Base-by-base conservation (phyloP, 2,113 vertebrate genomes). In the Balaenoptera acutorostrata region DNA sequence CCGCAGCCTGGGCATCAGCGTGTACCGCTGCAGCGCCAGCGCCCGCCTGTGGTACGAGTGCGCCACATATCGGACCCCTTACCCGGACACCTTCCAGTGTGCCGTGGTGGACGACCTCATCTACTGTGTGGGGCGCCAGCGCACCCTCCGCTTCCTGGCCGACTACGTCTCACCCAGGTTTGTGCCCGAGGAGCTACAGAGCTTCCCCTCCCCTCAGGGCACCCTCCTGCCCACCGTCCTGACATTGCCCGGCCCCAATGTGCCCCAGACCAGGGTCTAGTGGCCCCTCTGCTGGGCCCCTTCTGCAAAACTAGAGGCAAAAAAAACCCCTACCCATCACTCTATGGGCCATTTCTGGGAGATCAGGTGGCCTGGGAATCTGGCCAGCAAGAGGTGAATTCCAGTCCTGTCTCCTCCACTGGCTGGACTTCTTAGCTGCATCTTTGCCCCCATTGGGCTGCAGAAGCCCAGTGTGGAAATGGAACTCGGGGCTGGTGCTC, bases 21-120 rank as follows among this genome's bases (percentile, higher is more conserved):
- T 99, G 74, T 98, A 99, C 96, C 99, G 99, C 83, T 99, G 99
- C 91, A 98, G 99, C 0, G 96, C 98, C 7, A 98, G 98, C 90
- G 98, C 99, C 46, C 97, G 98, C n/a, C 98, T 99, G 8, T 99
- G 99, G 99, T 99, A 99, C 0, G 98, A 99, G 98, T 99, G 99
- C 7, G 99, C 98, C 85, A 68, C 98, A 1, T 97, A 95, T 18
- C 82, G 98, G 8, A 80, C 98, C 2, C 83, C 96, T 0, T 96
- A 97, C 90, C 99, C 98, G 0, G 91, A 99, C 0, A 27, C 98
- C 59, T 99, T 99, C 98, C 99, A 98, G 96, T 99, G 99, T 0
- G 96, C 99, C 0, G 97, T 97, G 0, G 95, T 99, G 96, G 99
- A 98, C 27, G 95, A 97, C 61, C 97, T 97, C 7, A 97, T 99